Evolutionary conservation across 2,888 invertebrate species (phyloP).

Genomic region (Andricus quercusramuli): DNA sequence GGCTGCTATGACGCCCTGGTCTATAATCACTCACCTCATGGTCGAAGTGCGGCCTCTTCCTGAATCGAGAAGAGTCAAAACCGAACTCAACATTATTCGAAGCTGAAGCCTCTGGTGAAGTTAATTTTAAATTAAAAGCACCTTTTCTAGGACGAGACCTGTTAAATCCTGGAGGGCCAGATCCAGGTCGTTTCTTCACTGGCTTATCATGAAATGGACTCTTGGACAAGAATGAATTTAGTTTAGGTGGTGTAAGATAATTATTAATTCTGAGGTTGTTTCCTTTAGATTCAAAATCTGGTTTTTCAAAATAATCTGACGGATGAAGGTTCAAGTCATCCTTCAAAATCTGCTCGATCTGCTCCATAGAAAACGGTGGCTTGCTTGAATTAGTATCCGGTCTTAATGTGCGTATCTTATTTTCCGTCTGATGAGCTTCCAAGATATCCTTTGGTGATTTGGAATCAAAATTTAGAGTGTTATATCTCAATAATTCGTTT

Average conservation of each 20-base stretch:
- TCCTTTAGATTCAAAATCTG: conserved; percentile 49
- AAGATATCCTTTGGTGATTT: conserved; percentile 63
- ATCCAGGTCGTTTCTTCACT: conserved; percentile 65
- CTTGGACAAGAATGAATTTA: conserved; percentile 65
- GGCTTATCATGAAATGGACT: conserved; percentile 68
- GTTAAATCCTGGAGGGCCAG: conserved; percentile 53
- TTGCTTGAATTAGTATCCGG: conserved; percentile 56
- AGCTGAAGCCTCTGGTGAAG: conserved; percentile 60
- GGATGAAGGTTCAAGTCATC: conserved; percentile 62
- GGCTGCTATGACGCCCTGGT: conserved; percentile 44
- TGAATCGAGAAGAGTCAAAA: conserved; percentile 1
- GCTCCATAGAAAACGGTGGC: conserved; percentile 64
- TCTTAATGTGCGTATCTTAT: conserved; percentile 60
- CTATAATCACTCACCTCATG: conserved; percentile 46
- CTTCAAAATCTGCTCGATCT: conserved; percentile 69
- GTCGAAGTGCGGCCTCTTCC: conserved; percentile 46
- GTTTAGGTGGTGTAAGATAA: conserved; percentile 71
- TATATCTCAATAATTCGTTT: conserved; percentile 68
- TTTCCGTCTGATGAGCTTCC: conserved; percentile 72
- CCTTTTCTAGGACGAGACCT: conserved; percentile 57
- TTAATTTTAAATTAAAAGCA: conserved; percentile 49
- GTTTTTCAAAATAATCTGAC: conserved; percentile 29
- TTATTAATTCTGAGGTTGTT: conserved; percentile 61
- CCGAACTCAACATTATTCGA: conserved; percentile 57
- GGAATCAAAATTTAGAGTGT: conserved; percentile 58